phyloP scores from a whole-genome alignment of 2,888 invertebrate genomes.

The Drosophila subsilvestris region DNA sequence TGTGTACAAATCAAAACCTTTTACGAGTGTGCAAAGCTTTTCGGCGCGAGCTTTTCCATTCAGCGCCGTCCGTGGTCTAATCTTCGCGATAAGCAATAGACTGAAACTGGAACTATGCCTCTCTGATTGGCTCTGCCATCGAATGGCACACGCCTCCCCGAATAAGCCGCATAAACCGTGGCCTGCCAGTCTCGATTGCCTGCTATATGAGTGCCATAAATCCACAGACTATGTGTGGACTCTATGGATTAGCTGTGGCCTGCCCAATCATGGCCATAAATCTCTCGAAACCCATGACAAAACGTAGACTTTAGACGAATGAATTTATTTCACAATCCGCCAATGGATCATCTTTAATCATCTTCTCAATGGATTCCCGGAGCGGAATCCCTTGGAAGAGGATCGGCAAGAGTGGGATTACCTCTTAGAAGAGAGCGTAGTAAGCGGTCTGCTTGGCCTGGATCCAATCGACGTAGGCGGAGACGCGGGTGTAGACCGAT shows the following conservation, averaged over 20 bases:
- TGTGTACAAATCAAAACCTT: no score
- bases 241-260: constrained; percentile 5
- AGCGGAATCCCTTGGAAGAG: not conserved
- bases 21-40: not conserved
- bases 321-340: constrained; percentile 40
- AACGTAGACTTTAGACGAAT: constrained; percentile 13
- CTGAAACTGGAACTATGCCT: constrained; percentile 2
- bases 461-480: constrained; percentile 84
- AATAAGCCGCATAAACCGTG: constrained; percentile 11
- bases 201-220: constrained; percentile 18
- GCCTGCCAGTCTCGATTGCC: constrained; percentile 12
- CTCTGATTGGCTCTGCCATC: constrained; percentile 26
- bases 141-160: constrained; percentile 35
- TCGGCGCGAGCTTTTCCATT: not conserved
- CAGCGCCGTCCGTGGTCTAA: not conserved
- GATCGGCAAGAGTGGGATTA: not conserved
- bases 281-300: constrained; percentile 2
- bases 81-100: constrained; percentile 7
- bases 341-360: constrained; percentile 2
- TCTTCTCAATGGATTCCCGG: not conserved
- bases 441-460: constrained; percentile 64
- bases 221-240: constrained; percentile 18
- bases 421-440: constrained; percentile 63
- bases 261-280: constrained; percentile 27
- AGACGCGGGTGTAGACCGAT: constrained; percentile 84